These are phyloP conservation scores for Aeoliscus strigatus DNA, from an alignment of 2,797 vertebrate species.

Conservation along the genomic window DNA sequence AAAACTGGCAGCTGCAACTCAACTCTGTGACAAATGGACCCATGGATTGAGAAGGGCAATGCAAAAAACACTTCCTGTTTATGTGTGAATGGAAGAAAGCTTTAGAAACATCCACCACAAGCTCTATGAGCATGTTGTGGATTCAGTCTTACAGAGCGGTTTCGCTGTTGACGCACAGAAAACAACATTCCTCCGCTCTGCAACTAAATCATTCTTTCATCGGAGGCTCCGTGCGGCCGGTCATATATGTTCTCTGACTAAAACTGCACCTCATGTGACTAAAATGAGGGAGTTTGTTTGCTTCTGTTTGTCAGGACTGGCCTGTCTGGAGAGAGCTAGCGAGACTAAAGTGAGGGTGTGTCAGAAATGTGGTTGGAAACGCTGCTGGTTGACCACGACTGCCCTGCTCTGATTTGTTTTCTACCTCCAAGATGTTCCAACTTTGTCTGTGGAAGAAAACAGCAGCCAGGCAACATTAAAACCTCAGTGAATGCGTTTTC, in stretches of 20 bases:
- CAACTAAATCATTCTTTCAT: slow-evolving; percentile 9
- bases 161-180: slow-evolving; percentile 1
- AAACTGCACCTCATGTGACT: slow-evolving; percentile 8
- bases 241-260: too few species aligned
- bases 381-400: slow-evolving; percentile 32
- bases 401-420: slow-evolving; percentile 31
- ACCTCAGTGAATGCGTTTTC: too few species aligned
- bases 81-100: too few species aligned
- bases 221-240: too few species aligned
- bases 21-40: too few species aligned
- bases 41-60: too few species aligned
- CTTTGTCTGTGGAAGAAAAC: slow-evolving; percentile 31
- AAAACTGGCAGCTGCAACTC: too few species aligned
- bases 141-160: too few species aligned
- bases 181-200: slow-evolving; percentile 19
- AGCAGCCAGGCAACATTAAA: too few species aligned
- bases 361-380: slow-evolving; percentile 62
- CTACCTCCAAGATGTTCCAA: slow-evolving; percentile 42
- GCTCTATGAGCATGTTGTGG: too few species aligned
- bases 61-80: too few species aligned
- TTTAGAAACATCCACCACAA: too few species aligned
- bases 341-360: slow-evolving; percentile 57
- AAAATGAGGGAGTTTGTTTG: slow-evolving; percentile 28
- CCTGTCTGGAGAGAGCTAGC: slow-evolving; percentile 24
- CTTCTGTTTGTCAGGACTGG: slow-evolving; percentile 22